Conservation (phyloP, 2,888 invertebrate genomes). For the Spilarctia lutea region DNA sequence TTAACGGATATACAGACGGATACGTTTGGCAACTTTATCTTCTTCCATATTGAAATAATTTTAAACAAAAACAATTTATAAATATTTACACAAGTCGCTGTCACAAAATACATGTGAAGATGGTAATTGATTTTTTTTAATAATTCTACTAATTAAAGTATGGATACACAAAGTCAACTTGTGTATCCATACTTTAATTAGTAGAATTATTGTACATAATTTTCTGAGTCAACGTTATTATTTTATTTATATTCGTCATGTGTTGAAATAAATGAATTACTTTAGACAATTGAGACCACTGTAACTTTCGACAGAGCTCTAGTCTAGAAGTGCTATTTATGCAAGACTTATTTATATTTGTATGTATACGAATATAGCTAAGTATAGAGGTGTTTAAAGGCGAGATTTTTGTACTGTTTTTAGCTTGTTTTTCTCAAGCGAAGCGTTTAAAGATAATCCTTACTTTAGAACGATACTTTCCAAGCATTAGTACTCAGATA, state of each 20-base stretch:
- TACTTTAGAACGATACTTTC: not conserved
- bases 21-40: too few relatives aligned
- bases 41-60: too few relatives aligned
- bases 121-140: too few relatives aligned
- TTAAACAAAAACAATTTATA: too few relatives aligned
- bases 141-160: too few relatives aligned
- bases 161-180: not conserved
- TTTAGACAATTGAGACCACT: not conserved
- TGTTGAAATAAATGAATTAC: not conserved
- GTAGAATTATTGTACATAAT: too few relatives aligned
- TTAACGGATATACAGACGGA: too few relatives aligned
- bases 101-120: too few relatives aligned
- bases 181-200: too few relatives aligned
- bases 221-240: too few relatives aligned
- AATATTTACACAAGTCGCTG: too few relatives aligned
- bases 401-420: conserved; percentile 5
- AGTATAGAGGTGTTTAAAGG: not conserved
- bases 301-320: not conserved
- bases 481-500: not conserved
- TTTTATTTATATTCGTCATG: too few relatives aligned
- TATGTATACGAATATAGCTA: not conserved
- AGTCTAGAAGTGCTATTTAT: not conserved
- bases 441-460: not conserved
- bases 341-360: not conserved
- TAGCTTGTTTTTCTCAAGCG: not conserved